Base-by-base conservation (phyloP, 1,140 invertebrate genomes). In the Agrilus planipennis region DNA sequence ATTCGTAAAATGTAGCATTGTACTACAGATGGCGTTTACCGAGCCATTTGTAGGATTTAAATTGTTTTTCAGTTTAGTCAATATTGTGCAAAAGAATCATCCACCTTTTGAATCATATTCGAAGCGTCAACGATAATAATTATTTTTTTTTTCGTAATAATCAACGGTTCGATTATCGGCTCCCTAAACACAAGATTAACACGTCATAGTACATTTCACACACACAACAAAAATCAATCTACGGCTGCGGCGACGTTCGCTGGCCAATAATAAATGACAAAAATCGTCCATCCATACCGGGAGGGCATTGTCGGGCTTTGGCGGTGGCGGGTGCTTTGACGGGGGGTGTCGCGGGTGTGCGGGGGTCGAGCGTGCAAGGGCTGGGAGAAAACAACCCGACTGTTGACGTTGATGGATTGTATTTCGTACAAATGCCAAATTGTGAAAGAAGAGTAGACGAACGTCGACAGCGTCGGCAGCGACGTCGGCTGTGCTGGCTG, bases 361-460 rank as follows among this genome's bases (percentile, higher is more conserved):
- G 46, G 53, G 42, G 40, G 44, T 54, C 45, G 29, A 51, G 42
- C 50, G 45, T n/a, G n/a, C n/a, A n/a, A n/a, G 49, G 50, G 49
- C 53, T 49, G 49, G 54, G 58, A 59, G 57, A 57, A 57, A 57
- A 58, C 57, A 59, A 59, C 55, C 53, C 57, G 59, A 58, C 53
- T 54, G 58, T 52, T 59, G 60, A 62, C 60, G 48, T 59, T 62
- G 60, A 62, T 62, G 57, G 52, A 62, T 62, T 46, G 46, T 55
- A 55, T 59, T 60, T 46, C 58, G 57, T 62, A 62, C 60, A 58
- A 62, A 62, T 57, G 57, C 58, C 60, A 62, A 60, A 62, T 62
- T 60, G 59, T 61, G 59, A 61, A 61, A 60, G 57, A 59, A 53
- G 52, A 58, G 54, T 52, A 55, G 48, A 49, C 42, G 52, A 53